Evolutionary conservation across 1,140 invertebrate genomes (phyloP), one percentile per base, ranked within the genome.

Genomic region (Lysiphlebus fabarum): DNA sequence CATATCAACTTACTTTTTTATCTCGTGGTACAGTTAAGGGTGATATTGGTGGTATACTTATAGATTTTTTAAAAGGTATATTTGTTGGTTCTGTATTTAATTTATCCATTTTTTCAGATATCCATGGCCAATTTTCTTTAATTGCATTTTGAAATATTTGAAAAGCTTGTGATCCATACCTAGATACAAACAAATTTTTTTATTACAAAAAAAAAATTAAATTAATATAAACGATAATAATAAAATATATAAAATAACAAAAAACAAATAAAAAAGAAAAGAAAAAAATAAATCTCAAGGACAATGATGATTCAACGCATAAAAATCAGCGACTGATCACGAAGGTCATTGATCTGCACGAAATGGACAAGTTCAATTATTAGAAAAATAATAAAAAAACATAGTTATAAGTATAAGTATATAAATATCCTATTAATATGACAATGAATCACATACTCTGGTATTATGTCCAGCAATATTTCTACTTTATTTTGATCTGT

Each of bases 31-130:
- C 71, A 12, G 70, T 74, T 34, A 75, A 63, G 12, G 73, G 68
- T 14, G 74, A 71, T 26, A 69, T 65, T 6, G 77, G 71, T 51
- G 75, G 77, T n/a, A 79, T 65, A n/a, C 67, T 72, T 9, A 57
- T 57, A 48, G 62, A 63, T 41, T 61, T 58, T 63, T 49, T 54
- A n/a, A n/a, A n/a, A n/a, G n/a, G n/a, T n/a, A n/a, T n/a, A n/a
- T n/a, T n/a, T n/a, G n/a, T n/a, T 7, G 47, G 17, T 33, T 56
- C 41, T 48, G 36, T 63, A 38, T 50, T 51, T 9, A 69, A 44
- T 55, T 59, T 63, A 50, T 76, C 70, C 26, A 79, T 75, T 11
- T 60, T 58, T 5, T 70, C 62, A 33, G 70, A 75, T 42, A 79
- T 50, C 77, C 76, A 79, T 7, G 47, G 50, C 53, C 78, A 79